Base-by-base conservation (phyloP, 2,888 invertebrate species). In the Eilema caniola region DNA sequence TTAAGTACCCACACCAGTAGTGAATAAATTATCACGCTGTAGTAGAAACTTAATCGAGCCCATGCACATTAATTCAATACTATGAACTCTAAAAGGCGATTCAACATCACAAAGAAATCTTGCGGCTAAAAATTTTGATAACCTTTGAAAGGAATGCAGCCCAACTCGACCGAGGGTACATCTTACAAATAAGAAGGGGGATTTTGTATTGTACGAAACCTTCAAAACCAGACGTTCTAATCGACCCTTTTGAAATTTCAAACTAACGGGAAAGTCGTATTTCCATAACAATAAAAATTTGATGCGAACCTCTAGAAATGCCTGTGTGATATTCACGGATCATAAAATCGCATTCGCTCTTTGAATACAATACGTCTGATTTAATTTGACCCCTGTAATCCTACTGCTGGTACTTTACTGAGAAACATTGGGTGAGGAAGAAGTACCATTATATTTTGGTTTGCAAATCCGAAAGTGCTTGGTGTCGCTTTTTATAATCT, bases 281-380 rank as follows among this genome's bases (percentile, higher is more conserved):
- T 95, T 94, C 94, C 94, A 95, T 95, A 93, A 95, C 95, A 95
- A 95, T 95, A 95, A 95, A 95, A 95, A 95, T 93, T 91, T 93
- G 94, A 94, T 95, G 93, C 93, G 90, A 93, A 94, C 94, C 94
- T 94, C 95, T 93, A 94, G 93, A 93, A 94, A 95, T 94, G 94
- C 94, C 91, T 92, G 90, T 83, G 93, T 92, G 94, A 93, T 95
- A 94, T 95, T 95, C 95, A 94, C 95, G 95, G 95, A 93, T 94
- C 95, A 95, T 95, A 95, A 95, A 95, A 92, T 93, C 91, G 89
- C 89, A 88, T 90, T 91, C 88, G 90, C 83, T 88, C 88, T 87
- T 88, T 90, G 90, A 89, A 89, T 89, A 88, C 88, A 88, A 79
- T 88, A 83, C 85, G 89, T 79, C 94, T 91, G 87, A 89, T 90